Evolutionary conservation across 1,140 invertebrate species (phyloP), one percentile per base, ranked within the genome.

Genomic region (Phenacoccus solenopsis): DNA sequence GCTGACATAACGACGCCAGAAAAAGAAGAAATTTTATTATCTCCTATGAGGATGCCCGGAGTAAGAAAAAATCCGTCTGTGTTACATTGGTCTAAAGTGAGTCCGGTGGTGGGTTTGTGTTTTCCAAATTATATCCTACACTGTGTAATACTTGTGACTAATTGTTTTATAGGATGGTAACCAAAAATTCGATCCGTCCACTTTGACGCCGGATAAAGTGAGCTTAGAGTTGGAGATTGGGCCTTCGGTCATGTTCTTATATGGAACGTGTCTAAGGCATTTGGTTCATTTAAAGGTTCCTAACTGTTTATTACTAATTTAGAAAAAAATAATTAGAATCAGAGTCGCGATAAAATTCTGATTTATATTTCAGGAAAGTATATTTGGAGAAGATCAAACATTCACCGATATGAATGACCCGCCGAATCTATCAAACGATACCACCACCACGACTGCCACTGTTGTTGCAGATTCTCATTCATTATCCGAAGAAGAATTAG

Each of bases 381-480:
- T 98, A 71, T 94, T 98, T 79, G 96, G 96, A 0, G 93, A 96
- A 79, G 89, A 95, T 82, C 94, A 97, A 80, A 85, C 82, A 7
- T 96, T 97, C 76, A 94, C 91, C 0, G 94, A 97, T 74, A 95
- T 95, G 90, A 81, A 73, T 72, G 67, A 75, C 69, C 71, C 73
- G n/a, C 70, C 32, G 72, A 77, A 70, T 70, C 74, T 68, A 73
- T 49, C 70, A 72, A 25, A 32, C 61, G 28, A 70, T 67, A 32
- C 72, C 30, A 72, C 70, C 69, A 57, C 70, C 22, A 67, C 64
- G 12, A 25, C 72, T 0, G 38, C 67, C 1, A 57, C 57, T 24
- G 68, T 49, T n/a, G 69, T 32, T 20, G 59, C 59, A 28, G 72
- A 72, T 27, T 71, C 35, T 22, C 61, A 81, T 5, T 82, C 84